Evolutionary conservation across 2,888 invertebrate genomes (phyloP).

Genomic region (Tenodera sinensis): DNA sequence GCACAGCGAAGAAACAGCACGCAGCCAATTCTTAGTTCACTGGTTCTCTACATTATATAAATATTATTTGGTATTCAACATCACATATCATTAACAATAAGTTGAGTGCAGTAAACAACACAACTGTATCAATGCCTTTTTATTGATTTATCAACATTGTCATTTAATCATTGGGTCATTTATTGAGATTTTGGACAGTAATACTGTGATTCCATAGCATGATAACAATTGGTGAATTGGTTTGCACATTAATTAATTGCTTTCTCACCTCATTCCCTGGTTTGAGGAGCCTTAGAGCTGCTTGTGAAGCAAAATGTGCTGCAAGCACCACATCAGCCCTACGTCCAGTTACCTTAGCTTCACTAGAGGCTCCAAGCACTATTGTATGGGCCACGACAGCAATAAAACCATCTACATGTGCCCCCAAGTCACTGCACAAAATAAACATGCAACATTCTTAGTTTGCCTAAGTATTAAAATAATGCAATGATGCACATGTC

Average conservation of each 20-base stretch:
- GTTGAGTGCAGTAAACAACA: no score
- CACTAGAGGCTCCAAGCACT: slow-evolving; percentile 74
- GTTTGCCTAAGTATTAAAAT: no score
- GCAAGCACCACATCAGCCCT: slow-evolving; percentile 94
- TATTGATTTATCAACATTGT: no score
- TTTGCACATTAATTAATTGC: slow-evolving; percentile 8
- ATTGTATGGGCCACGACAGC: slow-evolving; percentile 97
- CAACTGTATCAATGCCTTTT: no score
- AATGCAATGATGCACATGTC: no score
- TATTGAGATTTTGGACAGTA: not conserved
- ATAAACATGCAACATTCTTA: not conserved
- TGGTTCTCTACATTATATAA: no score
- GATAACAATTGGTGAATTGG: not conserved
- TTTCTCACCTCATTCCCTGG: slow-evolving; percentile 78
- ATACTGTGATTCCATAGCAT: not conserved
- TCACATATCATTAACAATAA: no score
- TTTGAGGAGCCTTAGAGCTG: slow-evolving; percentile 87
- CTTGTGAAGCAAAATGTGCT: slow-evolving; percentile 93
- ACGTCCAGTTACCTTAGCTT: slow-evolving; percentile 75
- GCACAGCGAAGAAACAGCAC: no score
- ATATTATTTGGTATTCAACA: no score
- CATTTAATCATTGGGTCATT: no score
- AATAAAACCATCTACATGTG: slow-evolving; percentile 97
- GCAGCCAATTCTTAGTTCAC: no score
- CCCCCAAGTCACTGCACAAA: slow-evolving; percentile 81